Evolutionary conservation across 2,888 invertebrate species (phyloP), one percentile per base, ranked within the genome.

Genomic region (Xylocampa areola): DNA sequence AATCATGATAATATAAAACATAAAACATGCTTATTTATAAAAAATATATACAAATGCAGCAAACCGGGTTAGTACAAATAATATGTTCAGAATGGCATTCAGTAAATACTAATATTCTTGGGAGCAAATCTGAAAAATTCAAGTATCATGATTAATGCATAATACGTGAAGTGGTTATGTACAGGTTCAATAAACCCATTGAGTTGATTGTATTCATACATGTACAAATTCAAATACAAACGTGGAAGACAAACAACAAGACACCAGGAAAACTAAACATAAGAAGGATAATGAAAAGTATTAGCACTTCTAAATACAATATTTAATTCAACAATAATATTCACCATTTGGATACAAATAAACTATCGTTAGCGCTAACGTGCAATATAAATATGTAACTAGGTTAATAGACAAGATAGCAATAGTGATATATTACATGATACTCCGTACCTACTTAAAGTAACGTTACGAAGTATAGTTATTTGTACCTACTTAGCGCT

Each of bases 71-170:
- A 69, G 65, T 72, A 66, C 35, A 66, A 45, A 51, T 59, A 60
- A 52, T 52, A 51, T 51, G 55, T 36, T 65, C 53, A 47, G 41
- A 41, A 53, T 55, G 19, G 50, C 54, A 51, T 69, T 89, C 84
- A 94, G 80, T 84, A 94, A 78, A 94, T 94, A 78, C 91, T 93
- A 81, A 94, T 90, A 85, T 93, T 93, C 89, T 93, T 93, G 77
- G 94, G 94, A 72, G 89, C 93, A 81, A 94, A 94, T 92, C 94
- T 94, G 94, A 75, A 91, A 92, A 79, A 73, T 74, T 69, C n/a
- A 73, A 76, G 63, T 65, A 58, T 44, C 11, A 32, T 29, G 35
- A 59, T 75, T 71, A 72, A 50, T 55, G 41, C 54, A 36, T 36
- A 27, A 50, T 16, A 37, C 49, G 32, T 33, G 41, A 52, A 32